Percentiles rank a stretch among this genome's conserved stretches.
Evolutionary conservation across 2,888 invertebrate species (phyloP).

Genomic region (Nineta flava): DNA sequence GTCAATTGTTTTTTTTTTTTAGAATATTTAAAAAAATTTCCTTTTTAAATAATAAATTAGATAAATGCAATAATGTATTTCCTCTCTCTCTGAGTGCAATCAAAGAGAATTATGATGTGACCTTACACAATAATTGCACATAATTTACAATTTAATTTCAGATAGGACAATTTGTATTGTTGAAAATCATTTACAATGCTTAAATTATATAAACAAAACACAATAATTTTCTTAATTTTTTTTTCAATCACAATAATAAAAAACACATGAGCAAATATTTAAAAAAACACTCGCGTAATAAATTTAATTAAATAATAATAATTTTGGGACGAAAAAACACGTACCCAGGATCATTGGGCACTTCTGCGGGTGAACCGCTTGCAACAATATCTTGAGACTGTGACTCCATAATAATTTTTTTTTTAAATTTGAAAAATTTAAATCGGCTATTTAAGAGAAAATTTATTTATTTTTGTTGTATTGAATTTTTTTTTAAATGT

Average conservation of each 20-base stretch:
- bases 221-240: background rate
- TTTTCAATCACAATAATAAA: background rate
- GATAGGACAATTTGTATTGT: no score
- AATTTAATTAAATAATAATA: background rate
- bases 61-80: no score
- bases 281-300: constrained; percentile 4
- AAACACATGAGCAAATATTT: background rate
- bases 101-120: no score
- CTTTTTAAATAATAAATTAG: no score
- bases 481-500: constrained; percentile 1
- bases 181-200: no score
- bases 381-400: constrained; percentile 61
- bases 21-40: no score
- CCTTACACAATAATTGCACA: no score
- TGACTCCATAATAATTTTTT: constrained; percentile 42
- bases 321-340: constrained; percentile 16
- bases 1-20: no score
- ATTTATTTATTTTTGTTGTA: constrained; percentile 1
- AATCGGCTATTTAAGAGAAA: constrained; percentile 1
- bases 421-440: background rate
- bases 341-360: constrained; percentile 91
- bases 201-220: background rate
- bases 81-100: no score
- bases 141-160: no score
- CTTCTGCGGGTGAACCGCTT: constrained; percentile 73